Conservation (phyloP, 2,113 vertebrate species). For the Coracopsis vasa region DNA sequence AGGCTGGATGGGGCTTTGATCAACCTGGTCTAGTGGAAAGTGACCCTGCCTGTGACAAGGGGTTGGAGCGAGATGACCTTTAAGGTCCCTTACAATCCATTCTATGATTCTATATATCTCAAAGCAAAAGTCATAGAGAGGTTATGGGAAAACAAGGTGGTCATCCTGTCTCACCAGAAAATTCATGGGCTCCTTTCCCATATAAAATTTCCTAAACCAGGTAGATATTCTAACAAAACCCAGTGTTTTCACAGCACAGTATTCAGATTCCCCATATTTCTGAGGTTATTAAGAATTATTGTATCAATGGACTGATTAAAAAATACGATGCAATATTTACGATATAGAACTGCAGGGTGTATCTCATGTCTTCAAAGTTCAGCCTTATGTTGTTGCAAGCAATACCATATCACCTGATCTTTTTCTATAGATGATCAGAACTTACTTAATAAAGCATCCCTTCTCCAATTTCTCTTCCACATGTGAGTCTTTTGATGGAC, state of each 20-base stretch:
- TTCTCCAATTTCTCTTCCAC: background rate
- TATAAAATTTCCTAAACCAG: background rate
- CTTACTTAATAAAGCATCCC: background rate
- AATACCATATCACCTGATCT: background rate
- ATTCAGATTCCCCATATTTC: background rate
- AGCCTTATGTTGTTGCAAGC: background rate
- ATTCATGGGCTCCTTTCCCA: background rate
- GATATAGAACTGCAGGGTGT: background rate
- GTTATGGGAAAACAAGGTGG: background rate
- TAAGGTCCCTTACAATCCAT: background rate
- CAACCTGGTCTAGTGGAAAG: background rate
- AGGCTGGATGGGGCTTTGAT: background rate
- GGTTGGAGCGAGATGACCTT: background rate
- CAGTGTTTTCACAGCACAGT: background rate
- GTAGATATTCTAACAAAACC: background rate
- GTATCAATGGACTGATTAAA: background rate
- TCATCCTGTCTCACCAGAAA: background rate
- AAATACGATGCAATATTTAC: background rate
- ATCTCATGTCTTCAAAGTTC: background rate
- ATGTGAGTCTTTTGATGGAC: background rate
- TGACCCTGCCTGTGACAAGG: background rate
- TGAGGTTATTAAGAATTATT: background rate
- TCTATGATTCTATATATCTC: background rate
- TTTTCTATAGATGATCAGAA: background rate
- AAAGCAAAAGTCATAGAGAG: background rate